These are phyloP conservation scores for Trichomalopsis sarcophagae DNA, from an alignment of 1,140 invertebrate genomes.

Conservation along the genomic window DNA sequence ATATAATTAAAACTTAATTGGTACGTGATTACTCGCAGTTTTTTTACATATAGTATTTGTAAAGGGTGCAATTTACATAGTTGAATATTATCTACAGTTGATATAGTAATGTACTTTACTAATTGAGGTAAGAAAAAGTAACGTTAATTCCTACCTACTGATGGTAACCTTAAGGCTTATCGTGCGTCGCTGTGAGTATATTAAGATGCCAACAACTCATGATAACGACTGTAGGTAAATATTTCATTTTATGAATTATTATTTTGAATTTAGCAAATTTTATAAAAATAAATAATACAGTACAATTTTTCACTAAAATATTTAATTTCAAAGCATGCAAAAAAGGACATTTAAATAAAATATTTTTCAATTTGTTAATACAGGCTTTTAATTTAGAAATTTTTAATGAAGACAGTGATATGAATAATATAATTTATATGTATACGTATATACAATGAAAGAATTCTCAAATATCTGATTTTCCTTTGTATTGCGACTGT, in stretches of 20 bases:
- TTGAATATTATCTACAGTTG: not conserved
- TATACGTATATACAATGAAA: conserved; percentile 66
- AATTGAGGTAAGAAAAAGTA: not conserved
- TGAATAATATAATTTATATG: conserved; percentile 71
- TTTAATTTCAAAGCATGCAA: not conserved
- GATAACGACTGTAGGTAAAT: not conserved
- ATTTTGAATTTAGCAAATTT: too few relatives aligned
- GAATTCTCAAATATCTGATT: conserved; percentile 65
- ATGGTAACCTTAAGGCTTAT: not conserved
- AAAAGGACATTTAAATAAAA: conserved; percentile 18
- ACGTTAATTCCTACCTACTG: not conserved
- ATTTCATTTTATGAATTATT: too few relatives aligned
- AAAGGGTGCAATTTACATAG: too few relatives aligned
- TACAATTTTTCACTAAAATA: too few relatives aligned
- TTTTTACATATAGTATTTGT: too few relatives aligned
- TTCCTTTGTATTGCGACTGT: conserved; percentile 40
- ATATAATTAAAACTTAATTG: not conserved
- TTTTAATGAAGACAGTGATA: conserved; percentile 72
- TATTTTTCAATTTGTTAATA: conserved; percentile 61
- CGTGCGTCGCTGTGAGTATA: not conserved
- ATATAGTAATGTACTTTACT: not conserved
- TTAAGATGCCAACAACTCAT: not conserved
- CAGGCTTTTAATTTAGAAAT: conserved; percentile 73
- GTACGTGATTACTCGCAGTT: too few relatives aligned
- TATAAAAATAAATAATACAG: too few relatives aligned